Base-by-base conservation (phyloP, 2,888 invertebrate genomes). In the Lagria hirta region DNA sequence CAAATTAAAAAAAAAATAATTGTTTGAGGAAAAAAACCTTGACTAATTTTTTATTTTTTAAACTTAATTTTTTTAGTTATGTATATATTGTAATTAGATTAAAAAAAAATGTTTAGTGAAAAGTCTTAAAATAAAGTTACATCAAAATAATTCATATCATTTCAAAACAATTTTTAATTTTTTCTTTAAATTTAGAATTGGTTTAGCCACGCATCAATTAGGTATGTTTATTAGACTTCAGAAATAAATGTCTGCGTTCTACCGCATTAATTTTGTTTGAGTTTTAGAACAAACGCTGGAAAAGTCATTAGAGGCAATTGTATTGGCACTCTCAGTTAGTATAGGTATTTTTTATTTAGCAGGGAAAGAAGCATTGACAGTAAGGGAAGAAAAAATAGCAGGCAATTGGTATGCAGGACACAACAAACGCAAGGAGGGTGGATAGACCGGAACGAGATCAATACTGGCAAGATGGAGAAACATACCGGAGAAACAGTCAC, bases 381-480 rank as follows among this genome's bases (percentile, higher is more conserved):
- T 38, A 49, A 73, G 64, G 68, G 64, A 63, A 68, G 63, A 75
- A 75, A 76, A 75, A 76, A 75, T 74, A 65, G 74, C 72, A 75
- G 73, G 74, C 76, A 76, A 77, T 77, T 77, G 76, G 76, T 77
- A 77, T 77, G 76, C 77, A 77, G 76, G 75, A 73, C 76, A 77
- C 76, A 76, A 75, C 76, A 74, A 73, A 66, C 64, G 60, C 65
- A 57, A 50, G 62, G 58, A 60, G 57, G 64, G 60, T 58, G 69
- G 71, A 68, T 72, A 72, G 71, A 72, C 72, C 71, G 71, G 72
- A 73, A 69, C 70, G 65, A 65, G 71, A 70, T 70, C 70, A 70
- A 72, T 70, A 70, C 70, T 62, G 61, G 63, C 67, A 69, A 71
- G 69, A 70, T 66, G 69, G 68, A 68, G 68, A 69, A 66, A 69